phyloP scores from a whole-genome alignment of 1,140 invertebrate genomes.

The Gerris buenoi region DNA sequence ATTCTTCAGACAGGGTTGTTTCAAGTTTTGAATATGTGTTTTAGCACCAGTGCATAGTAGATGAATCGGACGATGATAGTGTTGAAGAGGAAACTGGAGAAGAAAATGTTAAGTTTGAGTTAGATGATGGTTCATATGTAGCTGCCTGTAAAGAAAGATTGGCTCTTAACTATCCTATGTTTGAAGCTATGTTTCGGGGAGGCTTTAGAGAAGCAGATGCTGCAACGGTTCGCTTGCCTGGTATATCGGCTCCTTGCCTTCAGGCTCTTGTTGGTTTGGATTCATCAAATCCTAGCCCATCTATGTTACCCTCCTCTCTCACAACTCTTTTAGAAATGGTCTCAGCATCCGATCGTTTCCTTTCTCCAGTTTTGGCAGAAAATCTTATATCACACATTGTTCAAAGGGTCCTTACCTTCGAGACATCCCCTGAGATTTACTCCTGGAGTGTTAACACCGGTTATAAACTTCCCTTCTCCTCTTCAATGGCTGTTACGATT shows the following conservation, averaged over 20 bases:
- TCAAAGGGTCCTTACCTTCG: constrained; percentile 26
- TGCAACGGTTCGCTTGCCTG: constrained; percentile 23
- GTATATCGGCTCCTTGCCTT: constrained; percentile 18
- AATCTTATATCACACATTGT: constrained; percentile 32
- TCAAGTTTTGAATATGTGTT: too few relatives aligned
- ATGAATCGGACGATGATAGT: too few relatives aligned
- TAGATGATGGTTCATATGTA: constrained; percentile 46
- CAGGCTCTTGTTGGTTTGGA: constrained; percentile 10
- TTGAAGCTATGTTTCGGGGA: constrained; percentile 46
- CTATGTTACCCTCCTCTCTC: constrained; percentile 31
- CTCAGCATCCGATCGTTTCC: constrained; percentile 43
- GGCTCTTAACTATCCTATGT: constrained; percentile 44
- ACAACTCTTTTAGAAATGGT: constrained; percentile 44
- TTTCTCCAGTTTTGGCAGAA: constrained; percentile 40
- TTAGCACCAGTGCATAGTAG: too few relatives aligned
- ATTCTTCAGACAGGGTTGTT: too few relatives aligned
- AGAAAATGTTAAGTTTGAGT: constrained; percentile 38
- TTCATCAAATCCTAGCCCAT: constrained; percentile 17
- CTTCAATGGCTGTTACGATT: constrained; percentile 27
- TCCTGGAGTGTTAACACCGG: constrained; percentile 29
- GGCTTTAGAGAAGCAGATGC: constrained; percentile 46
- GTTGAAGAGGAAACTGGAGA: too few relatives aligned
- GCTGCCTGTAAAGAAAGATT: constrained; percentile 40
- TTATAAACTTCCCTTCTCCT: constrained; percentile 17
- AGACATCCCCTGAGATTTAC: constrained; percentile 31